These are phyloP conservation scores for Congeria kusceri DNA, from an alignment of 2,888 invertebrate genomes.

Conservation along the genomic window DNA sequence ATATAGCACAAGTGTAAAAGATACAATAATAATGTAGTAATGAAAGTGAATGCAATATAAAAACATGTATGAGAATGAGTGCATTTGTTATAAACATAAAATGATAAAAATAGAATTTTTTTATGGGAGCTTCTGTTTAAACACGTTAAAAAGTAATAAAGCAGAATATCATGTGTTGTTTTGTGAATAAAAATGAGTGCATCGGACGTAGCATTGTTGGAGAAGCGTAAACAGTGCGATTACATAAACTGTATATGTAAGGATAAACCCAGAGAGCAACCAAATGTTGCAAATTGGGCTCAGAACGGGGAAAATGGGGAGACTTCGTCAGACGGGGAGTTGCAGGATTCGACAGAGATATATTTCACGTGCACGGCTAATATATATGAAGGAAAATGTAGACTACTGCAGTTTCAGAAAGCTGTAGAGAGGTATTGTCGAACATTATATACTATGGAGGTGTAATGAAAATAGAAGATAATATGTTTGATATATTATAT, in stretches of 20 bases:
- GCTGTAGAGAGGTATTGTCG: constrained; percentile 56
- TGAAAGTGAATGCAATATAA: no score
- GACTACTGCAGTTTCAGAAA: constrained; percentile 61
- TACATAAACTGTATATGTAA: constrained; percentile 63
- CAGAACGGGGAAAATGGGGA: constrained; percentile 25
- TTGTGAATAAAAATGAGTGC: neutral
- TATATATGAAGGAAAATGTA: constrained; percentile 65
- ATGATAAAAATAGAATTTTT: no score
- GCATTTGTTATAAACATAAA: no score
- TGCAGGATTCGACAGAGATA: constrained; percentile 55
- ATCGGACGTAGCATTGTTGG: constrained; percentile 31
- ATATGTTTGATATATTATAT: no score
- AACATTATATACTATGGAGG: neutral
- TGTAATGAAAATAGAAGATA: no score
- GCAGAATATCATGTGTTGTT: no score
- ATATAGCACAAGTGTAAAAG: no score
- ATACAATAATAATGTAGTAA: no score
- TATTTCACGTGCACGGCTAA: constrained; percentile 61
- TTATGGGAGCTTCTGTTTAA: no score
- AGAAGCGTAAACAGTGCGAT: constrained; percentile 42
- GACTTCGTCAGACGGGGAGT: constrained; percentile 50
- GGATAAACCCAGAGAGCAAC: constrained; percentile 2
- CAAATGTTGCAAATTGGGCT: neutral
- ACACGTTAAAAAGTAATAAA: no score
- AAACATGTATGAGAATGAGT: no score